Base-by-base conservation (phyloP, 2,888 invertebrate species). In the Cephus pygmeus region DNA sequence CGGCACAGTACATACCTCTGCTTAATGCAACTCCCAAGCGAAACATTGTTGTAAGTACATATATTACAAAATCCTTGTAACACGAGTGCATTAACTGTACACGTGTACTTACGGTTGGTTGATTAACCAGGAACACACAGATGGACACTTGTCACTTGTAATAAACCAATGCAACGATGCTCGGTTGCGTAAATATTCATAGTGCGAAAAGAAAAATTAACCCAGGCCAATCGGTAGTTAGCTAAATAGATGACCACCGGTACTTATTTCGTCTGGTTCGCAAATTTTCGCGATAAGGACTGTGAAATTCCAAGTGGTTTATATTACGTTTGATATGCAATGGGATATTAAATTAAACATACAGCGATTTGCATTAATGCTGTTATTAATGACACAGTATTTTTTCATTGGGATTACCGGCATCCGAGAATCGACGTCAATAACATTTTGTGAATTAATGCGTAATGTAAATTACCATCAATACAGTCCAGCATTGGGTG, bases 121-220 rank as follows among this genome's bases (percentile, higher is more conserved):
- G 23, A 35, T 74, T 74, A 35, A 34, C 34, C 35, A 34, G 74
- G 12, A 23, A n/a, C 6, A 74, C 34, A 15, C 35, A n/a, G 30
- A 31, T 34, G 12, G 74, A 35, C 2, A 36, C 35, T 34, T 35
- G 35, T 74, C 35, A n/a, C 23, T 74, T 35, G 74, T 9, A 74
- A 23, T 74, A 33, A 71, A 31, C 31, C 33, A 15, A 71, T 56
- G 11, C 35, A 35, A 35, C 74, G 9, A 74, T 35, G 36, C 34
- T 30, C 33, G 74, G 12, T 12, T 79, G 76, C 40, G 76, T 79
- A 76, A 76, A 79, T 79, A 79, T 79, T 79, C 76, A 79, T 74
- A 15, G 35, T 34, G 69, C 35, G 69, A 76, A 76, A 73, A 56
- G 23, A 76, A 69, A 56, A 56, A 2, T 6, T 56, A 56, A 56